Conservation (phyloP, 53 echinoderm and acorn worm genomes). For the Paelopatides confundens region DNA sequence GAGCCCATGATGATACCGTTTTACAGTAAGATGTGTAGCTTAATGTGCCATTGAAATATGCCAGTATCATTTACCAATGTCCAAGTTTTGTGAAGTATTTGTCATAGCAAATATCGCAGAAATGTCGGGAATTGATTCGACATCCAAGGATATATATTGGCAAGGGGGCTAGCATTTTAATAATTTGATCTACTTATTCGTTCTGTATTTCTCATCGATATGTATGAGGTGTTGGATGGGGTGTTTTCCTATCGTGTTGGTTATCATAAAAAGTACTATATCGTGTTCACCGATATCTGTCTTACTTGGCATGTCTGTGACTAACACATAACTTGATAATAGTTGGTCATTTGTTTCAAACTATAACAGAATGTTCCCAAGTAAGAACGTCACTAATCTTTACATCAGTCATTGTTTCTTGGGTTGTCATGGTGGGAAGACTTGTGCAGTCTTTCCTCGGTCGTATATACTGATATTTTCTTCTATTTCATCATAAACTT, state of each 20-base stretch:
- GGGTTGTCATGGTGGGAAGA: neutral
- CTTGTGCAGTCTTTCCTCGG: neutral
- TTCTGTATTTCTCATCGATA: neutral
- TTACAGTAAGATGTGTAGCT: slow-evolving; percentile 56
- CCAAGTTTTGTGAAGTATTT: slow-evolving; percentile 52
- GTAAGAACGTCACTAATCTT: neutral
- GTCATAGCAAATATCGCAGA: slow-evolving; percentile 48
- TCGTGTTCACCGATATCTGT: slow-evolving; percentile 1
- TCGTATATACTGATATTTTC: no score
- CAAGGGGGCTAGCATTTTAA: slow-evolving; percentile 39
- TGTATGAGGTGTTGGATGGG: neutral
- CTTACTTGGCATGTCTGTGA: neutral
- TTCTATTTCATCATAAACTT: no score
- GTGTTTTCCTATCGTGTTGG: neutral
- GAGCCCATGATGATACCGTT: slow-evolving; percentile 57
- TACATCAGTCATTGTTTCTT: neutral
- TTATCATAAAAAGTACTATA: neutral
- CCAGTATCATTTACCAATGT: slow-evolving; percentile 63
- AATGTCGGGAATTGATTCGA: slow-evolving; percentile 47
- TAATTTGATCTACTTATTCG: slow-evolving; percentile 18
- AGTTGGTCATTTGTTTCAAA: neutral
- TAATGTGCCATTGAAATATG: slow-evolving; percentile 60
- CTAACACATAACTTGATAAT: neutral
- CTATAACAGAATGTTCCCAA: neutral
- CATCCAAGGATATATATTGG: slow-evolving; percentile 25